These are phyloP conservation scores for Siniperca undulata DNA, from an alignment of 2,797 vertebrate species.

Conservation along the genomic window DNA sequence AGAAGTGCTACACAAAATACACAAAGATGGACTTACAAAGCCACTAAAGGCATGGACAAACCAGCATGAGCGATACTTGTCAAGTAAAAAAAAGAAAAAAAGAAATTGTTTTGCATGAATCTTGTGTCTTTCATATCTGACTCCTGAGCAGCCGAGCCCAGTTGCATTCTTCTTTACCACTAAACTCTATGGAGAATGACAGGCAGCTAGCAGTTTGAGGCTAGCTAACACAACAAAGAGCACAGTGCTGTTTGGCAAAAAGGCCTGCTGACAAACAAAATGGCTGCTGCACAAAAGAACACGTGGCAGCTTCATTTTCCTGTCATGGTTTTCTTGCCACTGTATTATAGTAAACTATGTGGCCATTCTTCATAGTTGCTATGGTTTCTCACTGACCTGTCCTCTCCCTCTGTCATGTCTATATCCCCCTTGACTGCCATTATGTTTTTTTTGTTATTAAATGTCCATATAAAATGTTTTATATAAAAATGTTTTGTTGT, in stretches of 20 bases:
- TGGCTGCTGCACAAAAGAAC: constrained; percentile 59
- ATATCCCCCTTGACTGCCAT: constrained; percentile 83
- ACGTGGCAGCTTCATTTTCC: constrained; percentile 64
- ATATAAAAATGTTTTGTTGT: constrained; percentile 86
- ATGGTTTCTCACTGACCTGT: constrained; percentile 80
- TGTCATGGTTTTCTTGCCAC: constrained; percentile 74
- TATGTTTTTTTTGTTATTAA: constrained; percentile 87
- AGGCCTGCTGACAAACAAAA: constrained; percentile 65
- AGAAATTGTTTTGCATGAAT: constrained; percentile 80
- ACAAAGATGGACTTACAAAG: constrained; percentile 69
- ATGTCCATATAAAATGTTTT: constrained; percentile 89
- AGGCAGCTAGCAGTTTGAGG: constrained; percentile 69
- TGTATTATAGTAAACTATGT: constrained; percentile 80
- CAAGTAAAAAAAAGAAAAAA: constrained; percentile 61
- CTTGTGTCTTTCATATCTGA: constrained; percentile 81
- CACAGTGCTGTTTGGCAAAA: constrained; percentile 73
- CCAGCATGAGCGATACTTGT: constrained; percentile 83
- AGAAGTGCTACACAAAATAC: constrained; percentile 64
- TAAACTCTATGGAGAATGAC: constrained; percentile 57
- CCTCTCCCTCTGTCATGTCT: constrained; percentile 74
- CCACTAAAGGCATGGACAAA: constrained; percentile 80
- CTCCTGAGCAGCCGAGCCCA: constrained; percentile 69
- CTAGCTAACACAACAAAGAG: constrained; percentile 68
- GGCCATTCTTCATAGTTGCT: constrained; percentile 79
- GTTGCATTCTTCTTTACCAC: constrained; percentile 72